Percentiles rank a stretch among this genome's conserved stretches.
Conservation (phyloP, 2,888 invertebrate species). For the Erpobdella octoculata region DNA sequence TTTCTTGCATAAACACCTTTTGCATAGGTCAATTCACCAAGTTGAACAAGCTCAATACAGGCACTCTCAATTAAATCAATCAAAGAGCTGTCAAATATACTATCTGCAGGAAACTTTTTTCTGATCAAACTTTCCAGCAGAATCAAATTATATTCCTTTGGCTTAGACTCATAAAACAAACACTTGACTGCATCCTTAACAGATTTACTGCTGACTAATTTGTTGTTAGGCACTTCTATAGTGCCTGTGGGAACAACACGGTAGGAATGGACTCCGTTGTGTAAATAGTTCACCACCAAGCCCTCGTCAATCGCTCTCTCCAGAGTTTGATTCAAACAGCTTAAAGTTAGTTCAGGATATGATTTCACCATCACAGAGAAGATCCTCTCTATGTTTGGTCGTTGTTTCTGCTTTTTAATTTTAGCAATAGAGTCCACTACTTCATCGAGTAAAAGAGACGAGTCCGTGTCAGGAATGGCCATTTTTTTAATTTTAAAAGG, state of each 20-base stretch:
- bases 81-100: constrained; percentile 16
- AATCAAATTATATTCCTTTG: constrained; percentile 14
- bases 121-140: constrained; percentile 15
- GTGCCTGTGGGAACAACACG: constrained; percentile 12
- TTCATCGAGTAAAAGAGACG: constrained; percentile 11
- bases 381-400: constrained; percentile 26
- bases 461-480: background rate
- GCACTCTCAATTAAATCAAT: background rate
- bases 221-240: background rate
- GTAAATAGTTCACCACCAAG: constrained; percentile 18
- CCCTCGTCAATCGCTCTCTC: constrained; percentile 26
- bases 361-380: constrained; percentile 18
- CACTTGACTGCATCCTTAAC: constrained; percentile 19
- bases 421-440: constrained; percentile 24
- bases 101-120: constrained; percentile 4
- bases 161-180: background rate
- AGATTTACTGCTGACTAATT: background rate
- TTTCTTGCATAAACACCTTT: constrained; percentile 8
- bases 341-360: constrained; percentile 24
- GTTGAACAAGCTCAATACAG: constrained; percentile 8
- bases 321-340: background rate
- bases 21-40: background rate
- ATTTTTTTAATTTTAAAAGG: constrained; percentile 13
- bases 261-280: constrained; percentile 26
- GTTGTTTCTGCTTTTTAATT: constrained; percentile 27